Percentiles rank a stretch among this genome's conserved stretches.
Evolutionary conservation across 2,113 vertebrate genomes (phyloP).

Genomic region (Oncorhynchus clarkii): DNA sequence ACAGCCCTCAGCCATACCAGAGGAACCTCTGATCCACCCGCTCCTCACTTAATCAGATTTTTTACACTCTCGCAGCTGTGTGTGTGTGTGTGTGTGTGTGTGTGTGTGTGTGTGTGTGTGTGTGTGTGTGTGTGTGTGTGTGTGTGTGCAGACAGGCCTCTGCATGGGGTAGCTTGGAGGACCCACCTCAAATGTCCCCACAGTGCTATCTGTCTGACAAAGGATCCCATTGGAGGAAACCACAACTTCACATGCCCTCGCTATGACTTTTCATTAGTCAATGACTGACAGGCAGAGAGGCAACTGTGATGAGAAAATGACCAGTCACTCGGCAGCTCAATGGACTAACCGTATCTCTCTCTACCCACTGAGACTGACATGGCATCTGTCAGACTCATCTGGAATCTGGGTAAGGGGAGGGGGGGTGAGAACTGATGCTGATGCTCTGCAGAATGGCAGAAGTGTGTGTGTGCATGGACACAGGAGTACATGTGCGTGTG

Average conservation of each 20-base stretch:
- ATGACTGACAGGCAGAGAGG: constrained; percentile 59
- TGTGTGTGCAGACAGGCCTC: background rate
- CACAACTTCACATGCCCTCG: background rate
- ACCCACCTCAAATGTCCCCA: background rate
- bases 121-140: no score
- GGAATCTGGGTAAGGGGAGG: background rate
- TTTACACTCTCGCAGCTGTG: constrained; percentile 6
- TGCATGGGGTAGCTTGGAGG: background rate
- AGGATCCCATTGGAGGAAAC: background rate
- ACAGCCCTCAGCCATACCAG: constrained; percentile 41
- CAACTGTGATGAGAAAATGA: constrained; percentile 59
- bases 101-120: background rate
- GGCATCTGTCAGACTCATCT: constrained; percentile 1
- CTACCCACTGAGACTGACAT: background rate
- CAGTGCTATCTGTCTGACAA: background rate
- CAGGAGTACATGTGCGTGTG: no score
- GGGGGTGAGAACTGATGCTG: background rate
- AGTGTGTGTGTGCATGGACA: background rate
- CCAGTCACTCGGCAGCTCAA: constrained; percentile 60
- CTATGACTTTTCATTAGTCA: constrained; percentile 52
- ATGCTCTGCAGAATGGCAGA: background rate
- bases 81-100: no score
- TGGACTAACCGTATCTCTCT: constrained; percentile 56
- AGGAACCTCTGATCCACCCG: constrained; percentile 46
- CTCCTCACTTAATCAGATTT: constrained; percentile 52